Conservation (phyloP, 2,888 invertebrate species). For the Rosalia funebris region DNA sequence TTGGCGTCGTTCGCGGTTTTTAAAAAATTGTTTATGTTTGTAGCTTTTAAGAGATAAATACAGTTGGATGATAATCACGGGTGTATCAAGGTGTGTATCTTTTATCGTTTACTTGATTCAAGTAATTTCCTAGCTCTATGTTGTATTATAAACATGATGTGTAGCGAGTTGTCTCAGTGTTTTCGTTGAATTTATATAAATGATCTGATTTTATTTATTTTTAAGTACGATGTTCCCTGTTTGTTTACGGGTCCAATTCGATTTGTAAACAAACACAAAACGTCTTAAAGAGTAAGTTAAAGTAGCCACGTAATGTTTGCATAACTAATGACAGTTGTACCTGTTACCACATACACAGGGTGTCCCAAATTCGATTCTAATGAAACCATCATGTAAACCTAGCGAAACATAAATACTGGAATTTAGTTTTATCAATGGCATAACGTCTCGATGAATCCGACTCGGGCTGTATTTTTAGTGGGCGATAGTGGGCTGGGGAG, state of each 20-base stretch:
- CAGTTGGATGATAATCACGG: constrained; percentile 29
- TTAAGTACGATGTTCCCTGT: constrained; percentile 17
- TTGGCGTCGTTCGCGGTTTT: not conserved
- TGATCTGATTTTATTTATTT: constrained; percentile 35
- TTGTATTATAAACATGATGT: constrained; percentile 34
- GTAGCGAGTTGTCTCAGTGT: constrained; percentile 37
- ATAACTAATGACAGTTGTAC: constrained; percentile 13
- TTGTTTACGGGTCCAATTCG: constrained; percentile 14
- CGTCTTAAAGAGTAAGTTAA: constrained; percentile 33
- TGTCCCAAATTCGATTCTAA: not conserved
- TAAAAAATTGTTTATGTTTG: constrained; percentile 2
- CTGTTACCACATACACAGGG: not conserved
- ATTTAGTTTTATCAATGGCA: not conserved
- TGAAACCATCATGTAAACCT: not conserved
- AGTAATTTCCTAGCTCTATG: constrained; percentile 31
- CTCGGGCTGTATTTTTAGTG: not conserved
- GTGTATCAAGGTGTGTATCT: constrained; percentile 18
- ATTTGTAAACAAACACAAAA: constrained; percentile 23
- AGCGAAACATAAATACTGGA: not conserved
- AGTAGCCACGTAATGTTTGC: constrained; percentile 24
- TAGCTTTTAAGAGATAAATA: constrained; percentile 16
- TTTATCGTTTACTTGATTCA: constrained; percentile 23
- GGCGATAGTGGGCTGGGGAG: not conserved
- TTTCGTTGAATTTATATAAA: constrained; percentile 33
- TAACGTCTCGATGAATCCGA: not conserved